These are phyloP conservation scores for Sardina pilchardus DNA, from an alignment of 2,113 vertebrate species.

Conservation along the genomic window DNA sequence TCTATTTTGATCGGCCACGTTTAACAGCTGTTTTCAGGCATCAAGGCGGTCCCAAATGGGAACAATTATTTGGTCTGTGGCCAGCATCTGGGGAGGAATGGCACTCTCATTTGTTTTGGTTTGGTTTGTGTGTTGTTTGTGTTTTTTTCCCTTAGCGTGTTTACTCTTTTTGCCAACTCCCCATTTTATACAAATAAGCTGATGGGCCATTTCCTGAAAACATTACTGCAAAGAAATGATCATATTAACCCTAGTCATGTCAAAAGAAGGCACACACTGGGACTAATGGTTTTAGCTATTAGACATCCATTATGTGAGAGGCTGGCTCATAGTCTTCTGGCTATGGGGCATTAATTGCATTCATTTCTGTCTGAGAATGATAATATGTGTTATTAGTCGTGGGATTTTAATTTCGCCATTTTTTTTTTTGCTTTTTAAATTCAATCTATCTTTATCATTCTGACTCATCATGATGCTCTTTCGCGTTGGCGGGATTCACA, in stretches of 20 bases:
- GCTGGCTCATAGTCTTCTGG: background rate
- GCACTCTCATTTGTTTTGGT: background rate
- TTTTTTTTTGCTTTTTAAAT: too few species aligned
- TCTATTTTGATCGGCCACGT: constrained; percentile 51
- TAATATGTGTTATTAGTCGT: background rate
- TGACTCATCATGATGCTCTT: background rate
- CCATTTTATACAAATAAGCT: background rate
- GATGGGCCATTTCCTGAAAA: background rate
- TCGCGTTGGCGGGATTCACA: background rate
- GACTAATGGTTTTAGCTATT: background rate
- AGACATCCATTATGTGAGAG: background rate
- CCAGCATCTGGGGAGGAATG: background rate
- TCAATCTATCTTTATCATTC: background rate
- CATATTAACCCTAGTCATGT: background rate
- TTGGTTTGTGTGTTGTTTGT: background rate
- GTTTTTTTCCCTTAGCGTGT: background rate
- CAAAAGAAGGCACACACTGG: background rate
- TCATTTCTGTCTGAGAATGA: background rate
- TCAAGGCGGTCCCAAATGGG: background rate
- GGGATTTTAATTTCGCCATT: background rate
- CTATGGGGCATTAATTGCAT: background rate
- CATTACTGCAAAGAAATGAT: background rate
- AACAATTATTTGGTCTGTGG: constrained; percentile 19
- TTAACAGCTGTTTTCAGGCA: constrained; percentile 45
- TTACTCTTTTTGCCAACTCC: background rate